These are phyloP conservation scores for Apostichopus californicus DNA, from an alignment of 35 echinoderm and acorn worm genomes.

Conservation along the genomic window DNA sequence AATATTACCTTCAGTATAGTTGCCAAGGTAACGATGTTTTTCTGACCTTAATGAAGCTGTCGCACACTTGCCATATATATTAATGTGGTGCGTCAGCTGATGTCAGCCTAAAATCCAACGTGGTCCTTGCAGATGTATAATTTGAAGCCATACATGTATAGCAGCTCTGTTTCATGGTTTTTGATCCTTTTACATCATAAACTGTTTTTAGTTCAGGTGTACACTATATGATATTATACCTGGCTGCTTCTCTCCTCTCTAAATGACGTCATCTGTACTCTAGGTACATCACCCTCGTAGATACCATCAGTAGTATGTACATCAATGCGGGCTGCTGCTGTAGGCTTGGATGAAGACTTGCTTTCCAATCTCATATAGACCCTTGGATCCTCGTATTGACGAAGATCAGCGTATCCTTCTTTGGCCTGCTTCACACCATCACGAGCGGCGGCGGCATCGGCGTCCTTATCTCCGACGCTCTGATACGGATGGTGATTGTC, in stretches of 20 bases:
- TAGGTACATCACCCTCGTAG: background rate
- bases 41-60: too few relatives aligned
- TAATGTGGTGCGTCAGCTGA: too few relatives aligned
- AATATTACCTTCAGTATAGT: too few relatives aligned
- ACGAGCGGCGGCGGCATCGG: background rate
- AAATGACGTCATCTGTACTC: conserved; percentile 11
- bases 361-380: conserved; percentile 31
- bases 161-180: too few relatives aligned
- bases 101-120: too few relatives aligned
- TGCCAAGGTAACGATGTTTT: too few relatives aligned
- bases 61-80: too few relatives aligned
- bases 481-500: conserved; percentile 20
- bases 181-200: too few relatives aligned
- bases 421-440: background rate
- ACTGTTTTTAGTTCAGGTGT: too few relatives aligned
- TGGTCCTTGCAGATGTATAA: too few relatives aligned
- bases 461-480: background rate
- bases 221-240: background rate
- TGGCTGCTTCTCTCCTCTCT: background rate
- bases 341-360: conserved; percentile 4
- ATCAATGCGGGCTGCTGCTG: background rate
- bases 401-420: conserved; percentile 1
- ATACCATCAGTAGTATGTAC: background rate
- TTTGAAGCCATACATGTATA: too few relatives aligned
- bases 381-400: conserved; percentile 34